Conservation (phyloP, 2,888 invertebrate genomes). For the Andrena bucephala region DNA sequence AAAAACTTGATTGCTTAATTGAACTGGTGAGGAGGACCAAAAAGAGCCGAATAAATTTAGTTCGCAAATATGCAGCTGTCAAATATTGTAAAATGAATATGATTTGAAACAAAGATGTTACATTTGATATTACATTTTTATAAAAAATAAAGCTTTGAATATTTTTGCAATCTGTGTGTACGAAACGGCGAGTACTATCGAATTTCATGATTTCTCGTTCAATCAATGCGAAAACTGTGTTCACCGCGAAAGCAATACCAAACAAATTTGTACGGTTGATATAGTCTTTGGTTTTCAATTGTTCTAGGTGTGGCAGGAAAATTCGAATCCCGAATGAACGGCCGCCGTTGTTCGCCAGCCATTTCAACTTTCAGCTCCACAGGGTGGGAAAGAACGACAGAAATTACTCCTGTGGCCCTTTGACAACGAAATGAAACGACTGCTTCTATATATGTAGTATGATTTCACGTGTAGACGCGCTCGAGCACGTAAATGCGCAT, state of each 20-base stretch:
- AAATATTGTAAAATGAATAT: too few species aligned
- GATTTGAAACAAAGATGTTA: too few species aligned
- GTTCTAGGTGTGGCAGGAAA: not conserved
- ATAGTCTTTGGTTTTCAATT: not conserved
- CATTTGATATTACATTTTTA: too few species aligned
- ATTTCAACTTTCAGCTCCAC: not conserved
- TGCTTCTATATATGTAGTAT: conserved; percentile 5
- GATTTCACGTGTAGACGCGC: conserved; percentile 11
- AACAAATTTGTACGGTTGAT: not conserved
- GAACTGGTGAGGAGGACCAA: too few species aligned
- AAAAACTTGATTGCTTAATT: too few species aligned
- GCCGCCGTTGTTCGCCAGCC: not conserved
- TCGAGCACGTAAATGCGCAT: conserved; percentile 8
- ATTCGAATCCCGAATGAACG: conserved; percentile 3
- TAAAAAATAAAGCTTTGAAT: too few species aligned
- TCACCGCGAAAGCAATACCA: not conserved
- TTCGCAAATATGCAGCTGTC: too few species aligned
- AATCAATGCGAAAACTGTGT: not conserved
- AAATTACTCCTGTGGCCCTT: conserved; percentile 1
- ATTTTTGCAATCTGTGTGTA: not conserved
- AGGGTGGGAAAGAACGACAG: conserved; percentile 4
- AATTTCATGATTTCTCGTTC: not conserved
- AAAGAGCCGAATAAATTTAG: too few species aligned
- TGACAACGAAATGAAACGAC: conserved; percentile 21
- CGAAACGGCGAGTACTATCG: not conserved